Evolutionary conservation across 1,140 invertebrate genomes (phyloP), one percentile per base, ranked within the genome.

Genomic region (Sinonovacula constricta): DNA sequence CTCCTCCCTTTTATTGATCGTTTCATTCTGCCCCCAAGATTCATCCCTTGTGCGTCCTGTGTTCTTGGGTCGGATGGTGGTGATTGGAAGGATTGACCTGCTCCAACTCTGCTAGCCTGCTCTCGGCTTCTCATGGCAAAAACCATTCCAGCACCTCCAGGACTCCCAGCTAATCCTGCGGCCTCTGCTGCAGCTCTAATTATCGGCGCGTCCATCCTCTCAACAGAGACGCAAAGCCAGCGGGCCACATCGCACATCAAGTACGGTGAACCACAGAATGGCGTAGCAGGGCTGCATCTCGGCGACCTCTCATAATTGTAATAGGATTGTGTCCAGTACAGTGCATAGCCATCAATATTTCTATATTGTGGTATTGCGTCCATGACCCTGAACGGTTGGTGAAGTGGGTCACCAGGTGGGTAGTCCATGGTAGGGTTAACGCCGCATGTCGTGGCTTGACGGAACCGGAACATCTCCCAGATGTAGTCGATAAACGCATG

Each of bases 401-500:
- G 71, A 12, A 18, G 22, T 18, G 36, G 36, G 10, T n/a, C 0
- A 15, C 26, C 33, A 15, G 36, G 3, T n/a, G 71, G 71, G 26
- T 63, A 74, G 18, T 74, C 71, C 33, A 39, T 33, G 1, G 45
- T 24, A 2, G 71, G 60, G 54, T 74, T 65, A n/a, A 65, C 31
- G 2, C 57, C 49, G 34, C 71, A 74, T 18, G 31, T 24, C 24
- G 0, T 18, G 10, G 31, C 30, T 54, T 74, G 70, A 5, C 39
- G 57, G n/a, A 39, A 62, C 12, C 62, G 62, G 62, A 85, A 87
- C 53, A 81, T 18, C 36, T 84, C 81, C 85, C 85, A 87, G n/a
- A 87, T 66, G 56, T 82, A 79, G 76, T 91, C 90, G 28, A 92
- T 81, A 79, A 89, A 91, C n/a, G 83, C 74, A 76, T 92, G 91